Percentiles rank a stretch among this genome's conserved stretches.
Evolutionary conservation across 1,140 invertebrate genomes (phyloP).

Genomic region (Drosophila neocordata): DNA sequence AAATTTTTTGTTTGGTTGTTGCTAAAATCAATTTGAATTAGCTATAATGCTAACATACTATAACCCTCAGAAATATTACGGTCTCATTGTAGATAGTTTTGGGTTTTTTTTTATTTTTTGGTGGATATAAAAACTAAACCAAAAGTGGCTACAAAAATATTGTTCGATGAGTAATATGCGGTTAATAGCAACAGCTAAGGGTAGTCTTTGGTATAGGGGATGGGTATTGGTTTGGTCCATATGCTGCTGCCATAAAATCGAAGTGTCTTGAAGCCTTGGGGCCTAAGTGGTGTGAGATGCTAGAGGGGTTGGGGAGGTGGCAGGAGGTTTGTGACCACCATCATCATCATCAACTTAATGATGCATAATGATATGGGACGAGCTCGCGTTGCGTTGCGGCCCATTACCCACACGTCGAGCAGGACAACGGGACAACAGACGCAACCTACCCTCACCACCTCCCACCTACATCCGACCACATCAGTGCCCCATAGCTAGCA

Average conservation of each 20-base stretch:
- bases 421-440: slow-evolving; percentile 26
- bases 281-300: background rate
- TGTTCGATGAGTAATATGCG: slow-evolving; percentile 77
- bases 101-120: background rate
- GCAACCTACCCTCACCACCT: background rate
- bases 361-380: slow-evolving; percentile 80
- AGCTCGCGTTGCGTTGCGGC: slow-evolving; percentile 52
- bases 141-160: slow-evolving; percentile 56
- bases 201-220: slow-evolving; percentile 8
- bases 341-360: slow-evolving; percentile 72
- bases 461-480: slow-evolving; percentile 10
- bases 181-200: slow-evolving; percentile 58
- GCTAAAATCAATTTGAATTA: slow-evolving; percentile 13
- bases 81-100: slow-evolving; percentile 35
- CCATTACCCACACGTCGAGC: slow-evolving; percentile 68
- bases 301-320: background rate
- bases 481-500: slow-evolving; percentile 27
- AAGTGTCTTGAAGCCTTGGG: slow-evolving; percentile 50
- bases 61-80: slow-evolving; percentile 41
- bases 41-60: background rate
- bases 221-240: slow-evolving; percentile 23
- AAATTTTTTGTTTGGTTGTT: background rate
- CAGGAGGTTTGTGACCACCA: background rate
- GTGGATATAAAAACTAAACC: slow-evolving; percentile 49
- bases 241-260: slow-evolving; percentile 68